Conservation (phyloP, 2,888 invertebrate genomes). For the Eudasyphora cyanicolor region DNA sequence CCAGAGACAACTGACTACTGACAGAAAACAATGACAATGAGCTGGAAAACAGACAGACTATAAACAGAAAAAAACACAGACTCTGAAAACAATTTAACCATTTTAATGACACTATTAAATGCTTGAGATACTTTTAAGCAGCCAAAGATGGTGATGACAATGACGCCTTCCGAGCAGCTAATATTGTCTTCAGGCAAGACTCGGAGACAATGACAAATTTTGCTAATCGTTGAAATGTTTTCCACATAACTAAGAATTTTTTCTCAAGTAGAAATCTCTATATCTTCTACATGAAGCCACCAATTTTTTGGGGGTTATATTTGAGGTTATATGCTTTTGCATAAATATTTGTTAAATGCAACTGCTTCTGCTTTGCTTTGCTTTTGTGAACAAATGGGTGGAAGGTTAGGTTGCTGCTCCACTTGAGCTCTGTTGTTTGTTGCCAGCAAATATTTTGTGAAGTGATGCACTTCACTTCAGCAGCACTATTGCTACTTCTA, state of each 20-base stretch:
- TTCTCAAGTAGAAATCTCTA: not conserved
- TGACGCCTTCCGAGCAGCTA: no score
- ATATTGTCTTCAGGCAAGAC: not conserved
- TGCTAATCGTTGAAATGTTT: not conserved
- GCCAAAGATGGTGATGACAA: not conserved
- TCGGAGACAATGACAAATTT: conserved; percentile 7
- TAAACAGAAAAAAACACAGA: not conserved
- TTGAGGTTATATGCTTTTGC: not conserved
- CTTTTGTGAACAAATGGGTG: not conserved
- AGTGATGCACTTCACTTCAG: not conserved
- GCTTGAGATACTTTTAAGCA: conserved; percentile 56
- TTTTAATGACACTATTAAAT: conserved; percentile 65
- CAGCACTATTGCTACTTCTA: not conserved
- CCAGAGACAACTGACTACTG: not conserved
- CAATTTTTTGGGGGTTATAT: not conserved
- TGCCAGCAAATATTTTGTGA: conserved; percentile 4
- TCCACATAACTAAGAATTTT: not conserved
- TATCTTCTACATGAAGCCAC: not conserved
- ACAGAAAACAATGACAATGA: conserved; percentile 12
- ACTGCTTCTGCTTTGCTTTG: no score
- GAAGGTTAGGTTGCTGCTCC: not conserved
- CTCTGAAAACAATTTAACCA: conserved; percentile 8
- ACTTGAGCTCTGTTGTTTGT: not conserved
- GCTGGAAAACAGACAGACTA: no score
- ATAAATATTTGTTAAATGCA: not conserved